These are phyloP conservation scores for Idaea biselata DNA, from an alignment of 2,888 invertebrate species.

Conservation along the genomic window DNA sequence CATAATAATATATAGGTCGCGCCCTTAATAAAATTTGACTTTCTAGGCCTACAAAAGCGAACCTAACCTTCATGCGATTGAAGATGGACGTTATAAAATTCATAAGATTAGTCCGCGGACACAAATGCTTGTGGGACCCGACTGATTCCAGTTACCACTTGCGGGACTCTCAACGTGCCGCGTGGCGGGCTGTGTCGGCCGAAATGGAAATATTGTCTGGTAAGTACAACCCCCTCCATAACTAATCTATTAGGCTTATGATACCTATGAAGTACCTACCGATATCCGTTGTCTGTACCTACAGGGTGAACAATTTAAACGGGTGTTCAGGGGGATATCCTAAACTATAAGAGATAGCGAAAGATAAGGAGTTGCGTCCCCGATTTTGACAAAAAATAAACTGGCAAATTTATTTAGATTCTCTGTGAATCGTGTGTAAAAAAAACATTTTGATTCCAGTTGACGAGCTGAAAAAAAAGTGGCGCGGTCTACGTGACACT, in stretches of 20 bases:
- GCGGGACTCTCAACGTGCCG: slow-evolving; percentile 13
- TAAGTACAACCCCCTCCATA: no score
- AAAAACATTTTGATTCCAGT: slow-evolving; percentile 3
- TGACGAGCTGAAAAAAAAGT: slow-evolving; percentile 17
- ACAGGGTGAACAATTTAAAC: no score
- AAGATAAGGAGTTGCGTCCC: no score
- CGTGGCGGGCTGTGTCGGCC: slow-evolving; percentile 16
- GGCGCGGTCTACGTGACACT: slow-evolving; percentile 19
- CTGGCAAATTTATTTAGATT: no score
- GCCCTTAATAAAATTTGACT: slow-evolving; percentile 10
- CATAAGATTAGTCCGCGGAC: slow-evolving; percentile 9
- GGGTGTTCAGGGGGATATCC: no score
- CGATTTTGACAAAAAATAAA: no score
- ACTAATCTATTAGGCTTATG: no score
- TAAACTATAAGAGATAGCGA: no score
- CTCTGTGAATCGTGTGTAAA: no score
- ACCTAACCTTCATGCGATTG: slow-evolving; percentile 3
- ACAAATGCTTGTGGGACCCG: slow-evolving; percentile 20
- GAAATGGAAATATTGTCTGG: slow-evolving; percentile 13
- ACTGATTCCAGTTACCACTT: slow-evolving; percentile 18
- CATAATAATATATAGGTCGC: no score
- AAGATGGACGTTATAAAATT: slow-evolving; percentile 11
- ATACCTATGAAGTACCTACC: neutral
- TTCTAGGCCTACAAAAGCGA: slow-evolving; percentile 10
- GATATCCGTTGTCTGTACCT: neutral